Conservation (phyloP, 2,113 vertebrate genomes). For the Cynoglossus semilaevis region DNA sequence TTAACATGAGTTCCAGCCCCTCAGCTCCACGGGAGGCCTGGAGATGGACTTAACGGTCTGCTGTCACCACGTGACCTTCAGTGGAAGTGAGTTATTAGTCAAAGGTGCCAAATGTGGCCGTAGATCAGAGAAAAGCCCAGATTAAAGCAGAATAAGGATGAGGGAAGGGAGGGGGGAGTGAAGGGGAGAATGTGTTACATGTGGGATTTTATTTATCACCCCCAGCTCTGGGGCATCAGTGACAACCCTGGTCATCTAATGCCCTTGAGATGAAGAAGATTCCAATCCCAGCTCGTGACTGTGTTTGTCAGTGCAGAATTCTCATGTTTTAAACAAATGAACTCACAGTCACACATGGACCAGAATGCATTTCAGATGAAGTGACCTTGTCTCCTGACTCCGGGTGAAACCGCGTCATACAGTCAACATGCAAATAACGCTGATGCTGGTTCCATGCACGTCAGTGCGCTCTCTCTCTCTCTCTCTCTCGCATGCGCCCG, state of each 20-base stretch:
- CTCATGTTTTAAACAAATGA: constrained; percentile 47
- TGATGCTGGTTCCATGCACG: not conserved
- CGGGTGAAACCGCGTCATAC: constrained; percentile 20
- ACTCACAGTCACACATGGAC: constrained; percentile 23
- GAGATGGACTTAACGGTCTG: constrained; percentile 18
- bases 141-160: constrained; percentile 31
- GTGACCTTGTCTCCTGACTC: constrained; percentile 54
- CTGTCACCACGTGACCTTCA: constrained; percentile 58
- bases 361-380: constrained; percentile 19
- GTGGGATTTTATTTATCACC: constrained; percentile 39
- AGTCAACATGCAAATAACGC: constrained; percentile 6
- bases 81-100: constrained; percentile 42
- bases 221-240: constrained; percentile 23
- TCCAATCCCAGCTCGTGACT: constrained; percentile 30
- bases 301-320: constrained; percentile 15
- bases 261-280: constrained; percentile 56
- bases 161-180: not conserved
- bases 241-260: constrained; percentile 51
- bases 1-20: constrained; percentile 21
- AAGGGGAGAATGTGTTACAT: constrained; percentile 26
- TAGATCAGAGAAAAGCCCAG: constrained; percentile 28
- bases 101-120: constrained; percentile 41
- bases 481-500: no score
- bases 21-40: constrained; percentile 34
- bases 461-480: no score